These are phyloP conservation scores for Oxyura jamaicensis DNA, from an alignment of 2,113 vertebrate species.

Conservation along the genomic window DNA sequence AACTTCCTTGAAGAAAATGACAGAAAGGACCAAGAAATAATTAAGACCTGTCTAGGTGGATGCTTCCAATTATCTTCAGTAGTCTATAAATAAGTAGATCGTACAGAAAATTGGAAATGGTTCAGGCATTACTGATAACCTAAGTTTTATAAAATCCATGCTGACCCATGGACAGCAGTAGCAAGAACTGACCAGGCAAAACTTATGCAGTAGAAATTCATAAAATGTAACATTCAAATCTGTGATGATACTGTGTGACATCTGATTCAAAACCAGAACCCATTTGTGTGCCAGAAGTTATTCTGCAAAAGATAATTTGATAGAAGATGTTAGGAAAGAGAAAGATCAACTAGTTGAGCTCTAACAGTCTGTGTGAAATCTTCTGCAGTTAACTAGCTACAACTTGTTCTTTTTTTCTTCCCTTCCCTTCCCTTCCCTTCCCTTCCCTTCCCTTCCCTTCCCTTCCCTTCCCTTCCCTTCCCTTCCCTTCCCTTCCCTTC, in stretches of 20 bases:
- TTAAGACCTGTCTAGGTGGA: neutral
- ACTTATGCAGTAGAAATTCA: neutral
- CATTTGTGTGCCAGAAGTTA: neutral
- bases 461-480: no score
- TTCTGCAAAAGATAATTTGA: neutral
- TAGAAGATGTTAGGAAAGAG: neutral
- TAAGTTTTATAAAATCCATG: neutral
- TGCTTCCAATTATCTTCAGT: neutral
- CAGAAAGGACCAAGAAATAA: neutral
- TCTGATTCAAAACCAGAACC: neutral
- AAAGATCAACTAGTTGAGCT: neutral
- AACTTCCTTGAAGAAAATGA: neutral
- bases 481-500: no score
- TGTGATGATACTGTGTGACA: neutral
- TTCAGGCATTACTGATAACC: neutral
- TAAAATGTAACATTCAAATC: neutral
- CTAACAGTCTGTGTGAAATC: neutral
- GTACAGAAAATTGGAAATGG: neutral
- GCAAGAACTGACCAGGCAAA: neutral
- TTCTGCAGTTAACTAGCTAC: neutral
- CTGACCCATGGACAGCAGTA: neutral
- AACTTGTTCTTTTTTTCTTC: no score
- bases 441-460: no score
- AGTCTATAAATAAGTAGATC: neutral
- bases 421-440: no score